Evolutionary conservation across 2,113 vertebrate genomes (phyloP), one percentile per base, ranked within the genome.

Genomic region (Neolamprologus variostigma): DNA sequence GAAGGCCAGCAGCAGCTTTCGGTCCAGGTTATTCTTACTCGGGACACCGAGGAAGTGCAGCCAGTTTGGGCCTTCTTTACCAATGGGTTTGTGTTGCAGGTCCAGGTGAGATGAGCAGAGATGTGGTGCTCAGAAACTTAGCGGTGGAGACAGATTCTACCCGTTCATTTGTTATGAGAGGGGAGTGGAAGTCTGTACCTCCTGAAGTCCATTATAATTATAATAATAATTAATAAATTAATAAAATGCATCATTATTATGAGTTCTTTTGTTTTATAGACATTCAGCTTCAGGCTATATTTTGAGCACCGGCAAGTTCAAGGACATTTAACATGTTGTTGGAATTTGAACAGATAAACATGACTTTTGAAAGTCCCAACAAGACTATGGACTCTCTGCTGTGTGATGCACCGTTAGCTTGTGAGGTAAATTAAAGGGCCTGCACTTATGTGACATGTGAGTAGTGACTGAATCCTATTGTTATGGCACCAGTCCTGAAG

Each of bases 291-390:
- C 26, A 31, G 5, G 26, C 2, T 59, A 59, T 57, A 28, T 57
- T 59, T 0, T 59, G 55, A 59, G 1, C 55, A 28, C 23, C 7
- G 0, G 23, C 7, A 3, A 59, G 55, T 28, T 59, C 23, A 28
- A 5, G 23, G 55, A 59, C 55, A 31, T 9, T 1, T 31, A 16
- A 59, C 26, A 59, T 59, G 13, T 28, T 28, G 55, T 28, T 59
- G 55, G 13, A 6, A 59, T 59, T 59, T 5, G 54, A 47, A 28
- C 26, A 16, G 26, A 59, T 31, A 59, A 59, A 59, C 23, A 28
- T 28, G 55, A 28, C 23, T 59, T 59, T 2, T 59, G 8, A 28
- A 59, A 59, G 54, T 55, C 21, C 21, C 21, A 26, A 23, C 55
- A 28, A 28, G 13, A 59, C 14, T 28, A 9, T 28, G 13, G 55